These are phyloP conservation scores for Pemphredon lugubris DNA, from an alignment of 2,888 invertebrate genomes.

Conservation along the genomic window DNA sequence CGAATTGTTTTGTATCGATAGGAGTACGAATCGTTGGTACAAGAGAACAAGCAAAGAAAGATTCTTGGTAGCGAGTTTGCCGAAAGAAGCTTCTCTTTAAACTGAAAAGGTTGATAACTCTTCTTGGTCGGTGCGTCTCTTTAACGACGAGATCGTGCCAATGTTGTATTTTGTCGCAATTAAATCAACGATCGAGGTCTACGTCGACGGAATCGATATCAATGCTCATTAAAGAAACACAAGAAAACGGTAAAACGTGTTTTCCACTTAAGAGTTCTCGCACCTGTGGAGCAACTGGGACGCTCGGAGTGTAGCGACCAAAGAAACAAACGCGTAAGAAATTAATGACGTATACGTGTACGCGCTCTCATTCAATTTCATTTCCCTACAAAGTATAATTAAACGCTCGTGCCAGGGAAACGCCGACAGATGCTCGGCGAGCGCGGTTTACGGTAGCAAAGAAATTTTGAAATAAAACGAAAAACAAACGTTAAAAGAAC, in stretches of 20 bases:
- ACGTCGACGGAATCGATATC: slow-evolving; percentile 32
- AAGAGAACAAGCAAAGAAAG: neutral
- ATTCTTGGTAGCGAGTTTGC: too few relatives aligned
- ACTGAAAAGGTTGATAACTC: neutral
- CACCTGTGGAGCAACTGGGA: slow-evolving; percentile 39
- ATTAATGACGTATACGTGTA: slow-evolving; percentile 2
- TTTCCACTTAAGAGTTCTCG: slow-evolving; percentile 13
- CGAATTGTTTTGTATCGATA: too few relatives aligned
- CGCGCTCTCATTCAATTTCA: too few relatives aligned
- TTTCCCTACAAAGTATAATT: slow-evolving; percentile 24
- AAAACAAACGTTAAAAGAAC: too few relatives aligned
- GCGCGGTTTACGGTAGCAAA: too few relatives aligned
- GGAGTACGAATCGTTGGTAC: too few relatives aligned
- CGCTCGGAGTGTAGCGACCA: neutral
- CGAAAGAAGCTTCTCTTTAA: neutral
- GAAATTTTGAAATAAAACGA: too few relatives aligned
- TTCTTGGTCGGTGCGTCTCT: neutral
- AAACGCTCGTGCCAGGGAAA: slow-evolving; percentile 19
- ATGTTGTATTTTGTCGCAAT: neutral
- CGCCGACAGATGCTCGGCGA: too few relatives aligned
- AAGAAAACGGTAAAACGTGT: slow-evolving; percentile 11
- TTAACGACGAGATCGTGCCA: slow-evolving; percentile 5
- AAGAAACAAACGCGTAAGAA: slow-evolving; percentile 7
- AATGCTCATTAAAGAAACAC: slow-evolving; percentile 32
- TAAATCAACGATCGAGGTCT: slow-evolving; percentile 23